Conservation (phyloP, 2,113 vertebrate genomes). For the Pterocles orientalis region DNA sequence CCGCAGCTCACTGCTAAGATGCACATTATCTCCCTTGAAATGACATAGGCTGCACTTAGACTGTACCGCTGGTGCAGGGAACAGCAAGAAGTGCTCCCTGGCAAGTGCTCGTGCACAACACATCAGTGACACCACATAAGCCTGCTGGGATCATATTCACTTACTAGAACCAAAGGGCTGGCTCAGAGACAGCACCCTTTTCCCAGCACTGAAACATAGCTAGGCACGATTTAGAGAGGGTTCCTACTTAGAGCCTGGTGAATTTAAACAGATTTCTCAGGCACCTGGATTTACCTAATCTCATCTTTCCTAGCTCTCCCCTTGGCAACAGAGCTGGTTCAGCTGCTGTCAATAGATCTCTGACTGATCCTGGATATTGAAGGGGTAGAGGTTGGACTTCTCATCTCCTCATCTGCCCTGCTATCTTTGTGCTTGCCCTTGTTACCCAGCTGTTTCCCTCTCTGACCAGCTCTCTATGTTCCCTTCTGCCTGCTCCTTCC, state of each 20-base stretch:
- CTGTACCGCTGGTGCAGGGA: background rate
- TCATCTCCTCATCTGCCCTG: background rate
- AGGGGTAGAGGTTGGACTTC: background rate
- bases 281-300: conserved; percentile 16
- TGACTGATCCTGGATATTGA: background rate
- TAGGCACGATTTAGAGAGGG: background rate
- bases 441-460: background rate
- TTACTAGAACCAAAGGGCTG: background rate
- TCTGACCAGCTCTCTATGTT: background rate
- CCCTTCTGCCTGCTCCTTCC: background rate
- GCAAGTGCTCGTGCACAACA: background rate
- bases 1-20: background rate
- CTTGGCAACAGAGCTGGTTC: background rate
- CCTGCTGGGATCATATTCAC: background rate
- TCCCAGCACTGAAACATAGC: background rate
- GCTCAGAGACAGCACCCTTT: background rate
- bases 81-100: background rate
- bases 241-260: background rate
- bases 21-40: background rate
- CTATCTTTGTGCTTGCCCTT: background rate
- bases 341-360: background rate
- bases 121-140: background rate
- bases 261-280: conserved; percentile 16
- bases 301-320: conserved; percentile 8
- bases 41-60: background rate